phyloP scores from a whole-genome alignment of 2,888 invertebrate genomes.

The Tupiocoris notatus region DNA sequence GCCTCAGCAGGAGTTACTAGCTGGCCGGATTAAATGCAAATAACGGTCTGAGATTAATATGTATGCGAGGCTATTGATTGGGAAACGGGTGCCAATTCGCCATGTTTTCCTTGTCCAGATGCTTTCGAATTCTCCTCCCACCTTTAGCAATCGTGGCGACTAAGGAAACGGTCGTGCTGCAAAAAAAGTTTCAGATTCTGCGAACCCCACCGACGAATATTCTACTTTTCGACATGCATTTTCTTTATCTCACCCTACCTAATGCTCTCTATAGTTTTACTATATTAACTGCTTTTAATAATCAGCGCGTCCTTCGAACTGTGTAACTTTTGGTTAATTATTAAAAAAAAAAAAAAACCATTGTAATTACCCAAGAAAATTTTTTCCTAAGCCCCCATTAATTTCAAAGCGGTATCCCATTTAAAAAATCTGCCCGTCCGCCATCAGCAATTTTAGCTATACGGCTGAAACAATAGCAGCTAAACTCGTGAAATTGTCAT shows the following conservation, averaged over 20 bases:
- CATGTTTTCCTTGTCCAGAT: conserved; percentile 30
- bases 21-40: conserved; percentile 31
- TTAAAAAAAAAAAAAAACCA: not conserved
- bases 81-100: conserved; percentile 34
- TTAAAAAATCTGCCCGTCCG: too few species aligned
- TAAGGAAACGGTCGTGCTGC: too few species aligned
- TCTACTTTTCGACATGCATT: too few species aligned
- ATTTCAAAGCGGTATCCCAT: not conserved
- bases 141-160: too few species aligned
- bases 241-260: too few species aligned
- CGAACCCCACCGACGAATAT: too few species aligned
- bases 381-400: not conserved
- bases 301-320: too few species aligned
- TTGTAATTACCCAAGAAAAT: too few species aligned
- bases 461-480: too few species aligned
- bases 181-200: too few species aligned
- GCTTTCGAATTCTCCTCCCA: too few species aligned
- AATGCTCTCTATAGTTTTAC: not conserved
- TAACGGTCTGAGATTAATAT: conserved; percentile 27
- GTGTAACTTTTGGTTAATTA: not conserved
- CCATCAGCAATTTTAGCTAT: not conserved
- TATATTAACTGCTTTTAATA: not conserved
- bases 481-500: too few species aligned
- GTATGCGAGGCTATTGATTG: conserved; percentile 27
- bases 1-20: conserved; percentile 7